phyloP scores from a whole-genome alignment of 2,888 invertebrate genomes.

The Deilephila elpenor region DNA sequence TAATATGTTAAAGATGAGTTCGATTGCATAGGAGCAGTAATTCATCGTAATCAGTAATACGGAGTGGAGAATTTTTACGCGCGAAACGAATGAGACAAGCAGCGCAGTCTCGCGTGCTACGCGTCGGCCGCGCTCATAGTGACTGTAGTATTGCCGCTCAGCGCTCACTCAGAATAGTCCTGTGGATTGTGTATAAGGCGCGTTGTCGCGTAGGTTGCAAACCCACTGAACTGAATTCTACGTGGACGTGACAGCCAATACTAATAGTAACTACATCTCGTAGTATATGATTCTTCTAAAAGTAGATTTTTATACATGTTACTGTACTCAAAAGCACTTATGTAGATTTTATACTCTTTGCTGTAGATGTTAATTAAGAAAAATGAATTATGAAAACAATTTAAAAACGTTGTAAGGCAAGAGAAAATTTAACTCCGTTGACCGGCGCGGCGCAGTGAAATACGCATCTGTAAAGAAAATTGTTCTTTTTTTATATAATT shows the following conservation, averaged over 20 bases:
- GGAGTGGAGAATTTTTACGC: constrained; percentile 61
- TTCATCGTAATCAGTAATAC: constrained; percentile 60
- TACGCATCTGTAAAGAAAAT: too few species aligned
- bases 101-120: constrained; percentile 57
- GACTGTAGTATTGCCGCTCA: constrained; percentile 50
- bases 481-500: too few species aligned
- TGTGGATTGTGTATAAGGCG: neutral
- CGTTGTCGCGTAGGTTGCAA: neutral
- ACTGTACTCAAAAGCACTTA: neutral
- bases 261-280: neutral
- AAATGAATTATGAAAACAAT: neutral
- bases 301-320: neutral
- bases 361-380: neutral
- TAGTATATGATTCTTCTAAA: neutral
- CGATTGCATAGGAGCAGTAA: constrained; percentile 53
- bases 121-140: constrained; percentile 59
- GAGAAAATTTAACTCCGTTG: too few species aligned
- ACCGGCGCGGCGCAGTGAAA: too few species aligned
- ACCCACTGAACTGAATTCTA: constrained; percentile 6
- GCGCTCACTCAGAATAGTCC: constrained; percentile 15
- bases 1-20: constrained; percentile 48
- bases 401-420: too few species aligned
- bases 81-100: constrained; percentile 44
- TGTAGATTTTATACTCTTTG: too few species aligned
- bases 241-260: neutral